A percentile compares a stretch with the other conserved stretches of the same genome.
phyloP scores from a whole-genome alignment of 2,888 invertebrate species.

The Halictus ligatus region DNA sequence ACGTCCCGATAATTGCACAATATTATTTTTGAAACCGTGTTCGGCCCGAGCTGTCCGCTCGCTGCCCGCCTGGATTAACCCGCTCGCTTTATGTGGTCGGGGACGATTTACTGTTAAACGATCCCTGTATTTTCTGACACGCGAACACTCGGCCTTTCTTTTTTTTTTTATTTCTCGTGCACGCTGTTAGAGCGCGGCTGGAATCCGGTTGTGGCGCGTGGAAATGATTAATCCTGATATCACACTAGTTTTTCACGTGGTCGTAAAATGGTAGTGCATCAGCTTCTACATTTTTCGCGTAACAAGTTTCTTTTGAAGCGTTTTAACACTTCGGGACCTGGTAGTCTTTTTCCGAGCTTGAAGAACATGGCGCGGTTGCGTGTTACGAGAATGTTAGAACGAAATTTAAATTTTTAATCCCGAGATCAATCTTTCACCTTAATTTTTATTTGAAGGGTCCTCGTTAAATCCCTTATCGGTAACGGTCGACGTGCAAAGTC shows the following conservation, averaged over 20 bases:
- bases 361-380: neutral
- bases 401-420: neutral
- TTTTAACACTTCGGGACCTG: neutral
- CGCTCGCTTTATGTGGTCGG: constrained; percentile 24
- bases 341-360: neutral
- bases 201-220: constrained; percentile 12
- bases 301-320: neutral
- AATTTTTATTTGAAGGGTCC: neutral
- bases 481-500: no score
- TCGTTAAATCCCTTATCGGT: neutral
- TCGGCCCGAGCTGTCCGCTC: constrained; percentile 17
- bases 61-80: constrained; percentile 26
- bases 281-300: neutral
- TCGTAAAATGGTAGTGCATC: neutral
- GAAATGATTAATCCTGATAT: neutral
- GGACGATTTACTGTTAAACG: constrained; percentile 46
- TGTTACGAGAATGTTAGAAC: neutral
- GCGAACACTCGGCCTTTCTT: constrained; percentile 22
- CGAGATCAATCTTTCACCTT: neutral
- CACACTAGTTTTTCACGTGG: neutral
- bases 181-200: constrained; percentile 2
- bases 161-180: neutral
- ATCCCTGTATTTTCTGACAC: constrained; percentile 10
- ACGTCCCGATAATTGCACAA: constrained; percentile 47
- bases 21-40: constrained; percentile 44